Evolutionary conservation across 23 tunicate genomes (phyloP).

Genomic region (Ciona savignyi): DNA sequence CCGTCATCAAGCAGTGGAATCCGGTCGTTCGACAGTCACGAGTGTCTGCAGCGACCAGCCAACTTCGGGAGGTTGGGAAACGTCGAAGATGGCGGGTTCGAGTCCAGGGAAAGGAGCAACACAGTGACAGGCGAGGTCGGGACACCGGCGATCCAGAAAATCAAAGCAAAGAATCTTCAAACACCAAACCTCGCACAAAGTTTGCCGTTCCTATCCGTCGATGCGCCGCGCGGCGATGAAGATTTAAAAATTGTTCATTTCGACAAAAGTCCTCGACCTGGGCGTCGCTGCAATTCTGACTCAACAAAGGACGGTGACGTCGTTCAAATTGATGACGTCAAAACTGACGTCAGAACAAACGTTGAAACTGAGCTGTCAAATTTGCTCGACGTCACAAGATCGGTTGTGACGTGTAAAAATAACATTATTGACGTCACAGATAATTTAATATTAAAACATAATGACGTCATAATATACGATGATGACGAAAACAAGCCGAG

Average conservation of each 20-base stretch:
- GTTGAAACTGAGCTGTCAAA: background rate
- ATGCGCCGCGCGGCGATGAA: background rate
- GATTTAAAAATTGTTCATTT: background rate
- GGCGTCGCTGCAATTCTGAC: background rate
- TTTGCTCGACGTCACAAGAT: background rate
- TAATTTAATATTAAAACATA: background rate
- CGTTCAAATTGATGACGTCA: background rate
- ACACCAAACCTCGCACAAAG: background rate
- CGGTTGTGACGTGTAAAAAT: background rate
- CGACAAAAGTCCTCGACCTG: background rate
- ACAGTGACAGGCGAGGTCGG: slow-evolving; percentile 26
- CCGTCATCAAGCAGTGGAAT: slow-evolving; percentile 38
- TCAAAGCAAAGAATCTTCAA: background rate
- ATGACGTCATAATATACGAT: background rate
- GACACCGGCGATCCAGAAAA: background rate
- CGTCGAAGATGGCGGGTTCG: slow-evolving; percentile 2
- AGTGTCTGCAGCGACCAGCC: slow-evolving; percentile 1
- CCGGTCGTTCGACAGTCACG: slow-evolving; percentile 26
- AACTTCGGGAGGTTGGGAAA: slow-evolving; percentile 11
- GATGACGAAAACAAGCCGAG: slow-evolving; percentile 1
- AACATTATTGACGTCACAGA: background rate
- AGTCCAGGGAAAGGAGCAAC: slow-evolving; percentile 22
- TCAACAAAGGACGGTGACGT: background rate
- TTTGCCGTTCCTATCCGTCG: background rate
- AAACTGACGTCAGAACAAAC: background rate